These are phyloP conservation scores for Isoperla grammatica DNA, from an alignment of 2,888 invertebrate species.

Conservation along the genomic window DNA sequence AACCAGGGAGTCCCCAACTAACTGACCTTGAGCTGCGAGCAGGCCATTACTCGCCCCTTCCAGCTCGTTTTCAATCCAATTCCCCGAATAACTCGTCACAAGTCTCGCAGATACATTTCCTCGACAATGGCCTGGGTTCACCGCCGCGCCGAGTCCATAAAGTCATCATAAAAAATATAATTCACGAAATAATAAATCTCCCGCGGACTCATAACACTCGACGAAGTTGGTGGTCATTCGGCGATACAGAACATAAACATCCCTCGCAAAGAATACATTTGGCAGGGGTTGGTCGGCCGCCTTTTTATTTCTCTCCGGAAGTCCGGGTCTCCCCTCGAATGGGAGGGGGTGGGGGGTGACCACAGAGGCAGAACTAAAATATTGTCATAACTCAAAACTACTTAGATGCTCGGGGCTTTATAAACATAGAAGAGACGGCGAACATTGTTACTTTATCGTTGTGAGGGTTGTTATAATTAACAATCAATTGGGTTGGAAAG, in stretches of 20 bases:
- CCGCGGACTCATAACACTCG: neutral
- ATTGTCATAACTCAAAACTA: slow-evolving; percentile 5
- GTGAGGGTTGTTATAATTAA: too few relatives aligned
- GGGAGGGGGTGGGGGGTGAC: neutral
- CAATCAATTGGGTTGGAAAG: too few relatives aligned
- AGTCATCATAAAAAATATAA: neutral
- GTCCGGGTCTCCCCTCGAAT: neutral
- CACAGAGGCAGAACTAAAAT: slow-evolving; percentile 12
- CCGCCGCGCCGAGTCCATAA: neutral
- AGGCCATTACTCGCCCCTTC: too few relatives aligned
- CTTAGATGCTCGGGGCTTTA: neutral
- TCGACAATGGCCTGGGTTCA: too few relatives aligned
- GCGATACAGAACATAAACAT: neutral
- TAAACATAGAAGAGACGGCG: too few relatives aligned
- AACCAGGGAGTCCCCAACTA: too few relatives aligned
- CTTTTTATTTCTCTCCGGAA: slow-evolving; percentile 8
- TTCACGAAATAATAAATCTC: neutral
- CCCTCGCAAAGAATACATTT: slow-evolving; percentile 3
- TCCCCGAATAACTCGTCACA: too few relatives aligned
- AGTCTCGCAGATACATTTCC: too few relatives aligned
- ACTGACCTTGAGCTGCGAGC: too few relatives aligned
- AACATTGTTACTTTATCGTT: too few relatives aligned
- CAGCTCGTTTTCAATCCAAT: too few relatives aligned
- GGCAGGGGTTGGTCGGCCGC: neutral
- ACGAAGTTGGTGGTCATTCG: slow-evolving; percentile 8